Conservation (phyloP, 1,140 invertebrate species). For the Meloidogyne exigua region DNA sequence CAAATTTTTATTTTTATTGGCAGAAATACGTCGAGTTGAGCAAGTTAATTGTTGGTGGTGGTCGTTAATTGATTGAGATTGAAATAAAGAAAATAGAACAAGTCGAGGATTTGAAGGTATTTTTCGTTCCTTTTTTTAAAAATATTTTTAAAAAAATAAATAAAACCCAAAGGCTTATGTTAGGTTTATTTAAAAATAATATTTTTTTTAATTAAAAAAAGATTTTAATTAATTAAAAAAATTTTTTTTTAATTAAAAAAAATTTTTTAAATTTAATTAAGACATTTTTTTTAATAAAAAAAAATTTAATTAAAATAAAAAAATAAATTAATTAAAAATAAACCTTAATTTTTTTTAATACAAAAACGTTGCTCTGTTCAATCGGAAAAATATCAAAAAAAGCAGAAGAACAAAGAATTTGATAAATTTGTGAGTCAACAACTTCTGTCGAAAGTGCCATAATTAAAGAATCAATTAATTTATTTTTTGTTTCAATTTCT, state of each 20-base stretch:
- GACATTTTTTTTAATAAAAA: too few relatives aligned
- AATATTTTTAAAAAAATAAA: too few relatives aligned
- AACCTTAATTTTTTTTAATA: slow-evolving; percentile 23
- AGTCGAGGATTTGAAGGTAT: slow-evolving; percentile 20
- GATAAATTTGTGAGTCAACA: slow-evolving; percentile 29
- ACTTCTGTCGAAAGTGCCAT: slow-evolving; percentile 38
- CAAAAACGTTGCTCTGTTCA: slow-evolving; percentile 15
- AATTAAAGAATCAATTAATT: slow-evolving; percentile 20
- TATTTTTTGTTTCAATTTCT: slow-evolving; percentile 7
- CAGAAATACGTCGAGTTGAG: background rate
- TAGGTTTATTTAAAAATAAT: too few relatives aligned
- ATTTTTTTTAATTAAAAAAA: too few relatives aligned
- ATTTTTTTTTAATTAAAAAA: background rate
- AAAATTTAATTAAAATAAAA: too few relatives aligned
- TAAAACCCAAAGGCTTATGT: too few relatives aligned
- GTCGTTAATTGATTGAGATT: too few relatives aligned
- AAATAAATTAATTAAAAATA: background rate
- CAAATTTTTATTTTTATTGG: background rate
- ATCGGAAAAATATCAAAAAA: slow-evolving; percentile 40
- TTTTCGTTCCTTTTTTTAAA: slow-evolving; percentile 29
- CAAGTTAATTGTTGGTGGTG: background rate
- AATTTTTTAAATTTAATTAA: too few relatives aligned
- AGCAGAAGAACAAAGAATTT: slow-evolving; percentile 30
- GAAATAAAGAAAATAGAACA: slow-evolving; percentile 26
- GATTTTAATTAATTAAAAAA: background rate